phyloP scores from a whole-genome alignment of 2,797 vertebrate genomes.

The Pipistrellus pipistrellus region DNA sequence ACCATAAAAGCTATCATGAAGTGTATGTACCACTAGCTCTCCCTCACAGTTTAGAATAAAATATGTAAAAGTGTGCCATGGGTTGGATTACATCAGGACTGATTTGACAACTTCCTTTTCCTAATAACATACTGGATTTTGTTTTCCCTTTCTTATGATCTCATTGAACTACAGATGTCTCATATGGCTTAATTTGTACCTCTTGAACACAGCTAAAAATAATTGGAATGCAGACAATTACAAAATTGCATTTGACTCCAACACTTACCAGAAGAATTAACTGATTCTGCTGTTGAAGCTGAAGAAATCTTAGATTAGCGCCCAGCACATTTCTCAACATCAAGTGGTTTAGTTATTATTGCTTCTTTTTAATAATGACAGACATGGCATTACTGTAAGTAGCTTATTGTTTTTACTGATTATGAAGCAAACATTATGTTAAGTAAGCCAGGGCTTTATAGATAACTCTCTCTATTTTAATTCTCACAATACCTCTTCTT shows the following conservation, averaged over 20 bases:
- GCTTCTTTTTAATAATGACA: neutral
- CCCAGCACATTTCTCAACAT: neutral
- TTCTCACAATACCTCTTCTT: neutral
- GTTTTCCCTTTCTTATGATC: neutral
- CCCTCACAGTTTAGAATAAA: neutral
- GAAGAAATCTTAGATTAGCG: neutral
- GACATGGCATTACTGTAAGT: neutral
- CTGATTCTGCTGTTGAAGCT: neutral
- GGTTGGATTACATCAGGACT: neutral
- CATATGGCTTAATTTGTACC: neutral
- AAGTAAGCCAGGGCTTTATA: neutral
- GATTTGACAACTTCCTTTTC: neutral
- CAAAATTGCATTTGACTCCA: neutral
- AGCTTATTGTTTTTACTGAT: neutral
- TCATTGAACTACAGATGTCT: neutral
- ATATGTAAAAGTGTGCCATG: neutral
- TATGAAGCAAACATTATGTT: neutral
- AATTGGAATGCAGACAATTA: neutral
- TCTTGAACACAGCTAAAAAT: neutral
- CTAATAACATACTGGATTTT: neutral
- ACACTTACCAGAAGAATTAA: constrained; percentile 32
- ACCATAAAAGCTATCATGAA: neutral
- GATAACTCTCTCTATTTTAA: neutral
- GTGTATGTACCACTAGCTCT: neutral
- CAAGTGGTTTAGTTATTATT: neutral